phyloP scores from a whole-genome alignment of 2,888 invertebrate species.

The Harpalus rufipes region DNA sequence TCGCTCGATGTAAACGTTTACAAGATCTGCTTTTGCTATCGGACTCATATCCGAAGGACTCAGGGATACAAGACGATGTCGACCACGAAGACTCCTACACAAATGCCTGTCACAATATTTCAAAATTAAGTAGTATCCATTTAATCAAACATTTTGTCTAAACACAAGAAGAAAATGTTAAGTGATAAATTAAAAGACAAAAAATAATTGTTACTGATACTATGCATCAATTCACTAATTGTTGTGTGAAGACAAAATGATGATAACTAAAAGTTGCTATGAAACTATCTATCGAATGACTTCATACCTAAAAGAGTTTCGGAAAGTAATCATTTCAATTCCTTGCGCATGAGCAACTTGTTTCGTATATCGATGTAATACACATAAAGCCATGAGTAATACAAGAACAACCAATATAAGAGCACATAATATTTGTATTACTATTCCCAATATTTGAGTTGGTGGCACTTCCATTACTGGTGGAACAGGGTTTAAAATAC shows the following conservation, averaged over 20 bases:
- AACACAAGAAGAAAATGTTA: slow-evolving; percentile 13
- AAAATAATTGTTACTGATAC: background rate
- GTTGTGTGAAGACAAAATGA: slow-evolving; percentile 43
- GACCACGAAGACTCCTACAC: slow-evolving; percentile 84
- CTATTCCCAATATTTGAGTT: slow-evolving; percentile 79
- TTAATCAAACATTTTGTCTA: slow-evolving; percentile 52
- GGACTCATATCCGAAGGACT: slow-evolving; percentile 91
- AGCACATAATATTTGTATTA: slow-evolving; percentile 84
- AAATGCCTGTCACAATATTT: slow-evolving; percentile 77
- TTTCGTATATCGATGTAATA: slow-evolving; percentile 83
- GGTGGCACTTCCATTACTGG: slow-evolving; percentile 76
- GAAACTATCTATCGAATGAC: background rate
- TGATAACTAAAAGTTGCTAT: slow-evolving; percentile 10
- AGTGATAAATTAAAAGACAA: background rate
- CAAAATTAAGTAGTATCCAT: slow-evolving; percentile 56
- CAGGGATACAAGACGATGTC: slow-evolving; percentile 81
- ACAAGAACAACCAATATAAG: slow-evolving; percentile 82
- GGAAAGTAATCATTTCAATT: slow-evolving; percentile 84
- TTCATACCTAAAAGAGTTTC: slow-evolving; percentile 83
- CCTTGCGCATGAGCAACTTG: slow-evolving; percentile 82
- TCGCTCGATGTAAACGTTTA: slow-evolving; percentile 88
- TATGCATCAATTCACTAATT: background rate
- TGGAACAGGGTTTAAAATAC: slow-evolving; percentile 86
- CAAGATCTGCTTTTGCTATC: slow-evolving; percentile 85
- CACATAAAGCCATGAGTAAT: slow-evolving; percentile 82